Evolutionary conservation across 2,888 invertebrate genomes (phyloP), one percentile per base, ranked within the genome.

Genomic region (Dysmachus trigonus): DNA sequence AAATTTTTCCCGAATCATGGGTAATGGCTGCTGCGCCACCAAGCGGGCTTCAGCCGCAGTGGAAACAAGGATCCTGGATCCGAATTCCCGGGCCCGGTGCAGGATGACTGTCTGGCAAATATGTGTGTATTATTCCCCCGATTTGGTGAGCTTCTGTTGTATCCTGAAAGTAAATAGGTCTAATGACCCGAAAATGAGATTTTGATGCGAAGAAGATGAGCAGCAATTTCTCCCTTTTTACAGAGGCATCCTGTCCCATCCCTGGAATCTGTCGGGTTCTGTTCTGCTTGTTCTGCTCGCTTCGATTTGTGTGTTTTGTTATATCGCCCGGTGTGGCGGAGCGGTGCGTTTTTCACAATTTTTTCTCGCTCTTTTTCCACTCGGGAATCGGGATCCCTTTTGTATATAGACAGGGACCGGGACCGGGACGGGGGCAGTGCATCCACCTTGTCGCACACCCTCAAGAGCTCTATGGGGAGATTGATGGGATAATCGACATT

Each of bases 401-500:
- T 81, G 73, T 74, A 6, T 22, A 73, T 18, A 31, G 15, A 22
- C n/a, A n/a, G n/a, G n/a, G n/a, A n/a, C n/a, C n/a, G n/a, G n/a
- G 13, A 41, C 13, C 3, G 13, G 1, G 15, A 15, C 30, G 3
- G 51, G 7, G 30, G 74, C 33, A 82, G 31, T 85, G 74, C 85
- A 85, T 85, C 85, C 53, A 82, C n/a, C 30, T 18, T 72, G 6
- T 51, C 38, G 38, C 51, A 38, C 41, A 15, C 41, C 7, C n/a
- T 10, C 30, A 73, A 62, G 53, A 86, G 41, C 27, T 62, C 62
- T 27, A 62, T 41, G 72, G 71, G 18, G 72, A 82, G 82, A 87
- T 87, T 87, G 87, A 87, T 87, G 82, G 87, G 85, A 87, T 87
- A 87, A 87, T 87, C 85, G 87, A 85, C 87, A 87, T 87, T 87